Base-by-base conservation (phyloP, 2,797 vertebrate species). In the Knipowitschia caucasica region DNA sequence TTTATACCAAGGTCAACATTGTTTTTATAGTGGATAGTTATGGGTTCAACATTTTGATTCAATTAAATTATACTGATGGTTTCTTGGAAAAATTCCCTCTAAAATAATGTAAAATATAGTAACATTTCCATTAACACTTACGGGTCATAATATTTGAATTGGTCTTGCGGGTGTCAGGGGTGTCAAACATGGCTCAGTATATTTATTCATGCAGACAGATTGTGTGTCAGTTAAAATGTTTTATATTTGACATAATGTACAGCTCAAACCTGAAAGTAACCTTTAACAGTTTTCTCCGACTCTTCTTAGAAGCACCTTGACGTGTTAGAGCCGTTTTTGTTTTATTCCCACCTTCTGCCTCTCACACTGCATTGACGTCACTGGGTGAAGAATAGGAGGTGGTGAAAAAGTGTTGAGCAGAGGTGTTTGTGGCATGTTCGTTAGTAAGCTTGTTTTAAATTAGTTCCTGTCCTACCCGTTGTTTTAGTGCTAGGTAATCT, bases 351-450 rank as follows among this genome's bases (percentile, higher is more conserved):
- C 42, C 7, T 14, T 18, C 6, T 24, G 10, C 21, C 14, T 50
- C 25, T 77, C 33, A 15, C 71, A 63, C 50, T 56, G 11, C 53
- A 35, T 78, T 82, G 70, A 81, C 64, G 73, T 81, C 75, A 80
- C 4, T 1, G 44, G 29, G 44, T 9, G 2, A 44, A 27, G 69
- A 59, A 15, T 50, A 54, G 44, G 63, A 57, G 70, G 56, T 55
- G 63, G 62, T 69, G 62, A 71, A 43, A 47, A 44, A 69, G 67
- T 72, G 79, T 76, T 66, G 54, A 31, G 38, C 35, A 70, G 73
- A 77, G 69, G 77, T 84, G 79, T 81, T 84, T 68, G 30, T 31
- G 60, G 59, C 43, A 69, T 80, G 75, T 71, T 82, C 72, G 83
- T 64, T 21, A 78, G n/a, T n/a, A 56, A 53, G 54, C 75, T 61